Conservation (phyloP, 1,140 invertebrate genomes). For the Hypothenemus hampei region DNA sequence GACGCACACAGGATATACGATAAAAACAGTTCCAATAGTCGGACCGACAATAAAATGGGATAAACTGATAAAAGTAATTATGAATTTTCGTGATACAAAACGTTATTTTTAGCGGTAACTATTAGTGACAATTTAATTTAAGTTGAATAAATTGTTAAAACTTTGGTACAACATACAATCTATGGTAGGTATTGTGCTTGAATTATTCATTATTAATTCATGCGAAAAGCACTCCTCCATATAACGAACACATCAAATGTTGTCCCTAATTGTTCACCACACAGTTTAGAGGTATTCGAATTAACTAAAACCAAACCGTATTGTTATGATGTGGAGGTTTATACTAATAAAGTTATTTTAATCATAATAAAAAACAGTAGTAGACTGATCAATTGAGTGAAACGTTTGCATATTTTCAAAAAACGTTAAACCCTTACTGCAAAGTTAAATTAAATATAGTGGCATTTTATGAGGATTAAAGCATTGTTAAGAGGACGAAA, state of each 20-base stretch:
- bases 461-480: conserved; percentile 4
- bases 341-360: too few relatives aligned
- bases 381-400: too few relatives aligned
- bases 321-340: too few relatives aligned
- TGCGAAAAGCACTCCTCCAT: conserved; percentile 1
- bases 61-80: conserved; percentile 4
- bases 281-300: background rate
- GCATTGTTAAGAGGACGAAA: conserved; percentile 13
- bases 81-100: too few relatives aligned
- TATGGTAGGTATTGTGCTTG: background rate
- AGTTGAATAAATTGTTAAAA: too few relatives aligned
- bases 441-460: conserved; percentile 8
- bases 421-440: background rate
- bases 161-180: too few relatives aligned
- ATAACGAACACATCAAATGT: conserved; percentile 1
- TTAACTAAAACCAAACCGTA: too few relatives aligned
- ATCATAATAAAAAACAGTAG: too few relatives aligned
- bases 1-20: conserved; percentile 1
- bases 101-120: too few relatives aligned
- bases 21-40: conserved; percentile 2
- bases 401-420: too few relatives aligned
- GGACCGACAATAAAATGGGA: conserved; percentile 1
- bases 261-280: background rate
- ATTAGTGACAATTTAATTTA: too few relatives aligned
- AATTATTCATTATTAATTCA: background rate